These are phyloP conservation scores for Hormaphis cornu DNA, from an alignment of 1,140 invertebrate genomes.

Conservation along the genomic window DNA sequence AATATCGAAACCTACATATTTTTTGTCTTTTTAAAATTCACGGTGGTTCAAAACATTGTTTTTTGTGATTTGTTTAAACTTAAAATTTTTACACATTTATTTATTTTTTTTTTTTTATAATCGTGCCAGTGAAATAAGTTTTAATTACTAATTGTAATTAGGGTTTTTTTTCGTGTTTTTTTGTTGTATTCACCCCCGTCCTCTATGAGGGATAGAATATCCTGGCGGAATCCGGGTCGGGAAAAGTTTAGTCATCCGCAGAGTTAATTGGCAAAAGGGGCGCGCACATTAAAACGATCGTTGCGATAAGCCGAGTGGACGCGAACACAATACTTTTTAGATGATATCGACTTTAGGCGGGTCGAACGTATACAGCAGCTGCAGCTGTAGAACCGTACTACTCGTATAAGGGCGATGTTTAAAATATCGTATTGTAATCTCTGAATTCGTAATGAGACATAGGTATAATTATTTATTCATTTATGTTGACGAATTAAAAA, in stretches of 20 bases:
- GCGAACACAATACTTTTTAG: constrained; percentile 4
- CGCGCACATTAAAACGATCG: constrained; percentile 9
- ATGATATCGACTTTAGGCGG: background rate
- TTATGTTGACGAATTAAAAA: too few relatives aligned
- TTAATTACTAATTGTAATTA: constrained; percentile 14
- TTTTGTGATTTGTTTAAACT: background rate
- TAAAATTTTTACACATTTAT: background rate
- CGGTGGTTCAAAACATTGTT: too few relatives aligned
- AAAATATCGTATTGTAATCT: too few relatives aligned
- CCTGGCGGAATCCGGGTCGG: background rate
- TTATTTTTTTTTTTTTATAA: background rate
- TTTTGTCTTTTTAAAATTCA: too few relatives aligned
- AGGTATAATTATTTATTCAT: too few relatives aligned
- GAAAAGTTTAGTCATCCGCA: background rate
- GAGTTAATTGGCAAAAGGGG: constrained; percentile 14
- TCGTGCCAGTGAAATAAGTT: background rate
- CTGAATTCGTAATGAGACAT: too few relatives aligned
- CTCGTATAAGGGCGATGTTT: background rate
- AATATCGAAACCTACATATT: too few relatives aligned
- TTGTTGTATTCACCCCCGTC: background rate
- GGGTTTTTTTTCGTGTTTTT: background rate
- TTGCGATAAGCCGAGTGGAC: constrained; percentile 6
- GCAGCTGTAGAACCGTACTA: background rate
- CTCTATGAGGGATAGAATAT: constrained; percentile 2
- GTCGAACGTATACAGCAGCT: background rate